A percentile compares a stretch with the other conserved stretches of the same genome.
These are phyloP conservation scores for Formica aserva DNA, from an alignment of 2,888 invertebrate species.

Conservation along the genomic window DNA sequence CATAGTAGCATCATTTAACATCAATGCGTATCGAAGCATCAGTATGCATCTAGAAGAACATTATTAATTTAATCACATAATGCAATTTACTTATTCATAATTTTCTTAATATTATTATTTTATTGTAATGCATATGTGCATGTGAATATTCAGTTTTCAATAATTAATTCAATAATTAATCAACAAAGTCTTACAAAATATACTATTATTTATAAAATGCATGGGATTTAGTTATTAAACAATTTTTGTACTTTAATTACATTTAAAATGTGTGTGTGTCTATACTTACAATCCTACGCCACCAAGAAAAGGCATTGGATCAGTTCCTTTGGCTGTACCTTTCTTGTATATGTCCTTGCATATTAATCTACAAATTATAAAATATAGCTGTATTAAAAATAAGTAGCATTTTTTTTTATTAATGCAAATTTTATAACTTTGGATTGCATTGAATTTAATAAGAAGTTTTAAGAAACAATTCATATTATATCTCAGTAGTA, in stretches of 20 bases:
- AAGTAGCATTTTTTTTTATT: not conserved
- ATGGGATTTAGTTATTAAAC: not conserved
- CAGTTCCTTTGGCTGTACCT: constrained; percentile 89
- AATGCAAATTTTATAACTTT: constrained; percentile 14
- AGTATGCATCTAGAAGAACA: constrained; percentile 89
- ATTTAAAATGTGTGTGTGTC: not conserved
- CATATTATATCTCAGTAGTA: not conserved
- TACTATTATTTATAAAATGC: constrained; percentile 1
- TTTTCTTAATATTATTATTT: constrained; percentile 3
- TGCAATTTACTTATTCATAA: constrained; percentile 17
- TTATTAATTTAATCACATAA: constrained; percentile 14
- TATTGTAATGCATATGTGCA: not conserved
- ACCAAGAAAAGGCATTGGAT: constrained; percentile 91
- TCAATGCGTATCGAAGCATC: constrained; percentile 91
- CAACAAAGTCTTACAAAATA: not conserved
- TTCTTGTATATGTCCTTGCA: constrained; percentile 91
- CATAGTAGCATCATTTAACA: constrained; percentile 92
- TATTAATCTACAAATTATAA: constrained; percentile 86
- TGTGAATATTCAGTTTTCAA: not conserved
- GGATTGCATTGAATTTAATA: not conserved
- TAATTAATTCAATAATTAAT: not conserved
- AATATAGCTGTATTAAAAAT: constrained; percentile 22
- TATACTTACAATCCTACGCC: constrained; percentile 92
- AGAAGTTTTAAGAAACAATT: not conserved
- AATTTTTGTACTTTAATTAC: not conserved